Evolutionary conservation across 2,113 vertebrate species (phyloP), one percentile per base, ranked within the genome.

Genomic region (Tylochromis polylepis): DNA sequence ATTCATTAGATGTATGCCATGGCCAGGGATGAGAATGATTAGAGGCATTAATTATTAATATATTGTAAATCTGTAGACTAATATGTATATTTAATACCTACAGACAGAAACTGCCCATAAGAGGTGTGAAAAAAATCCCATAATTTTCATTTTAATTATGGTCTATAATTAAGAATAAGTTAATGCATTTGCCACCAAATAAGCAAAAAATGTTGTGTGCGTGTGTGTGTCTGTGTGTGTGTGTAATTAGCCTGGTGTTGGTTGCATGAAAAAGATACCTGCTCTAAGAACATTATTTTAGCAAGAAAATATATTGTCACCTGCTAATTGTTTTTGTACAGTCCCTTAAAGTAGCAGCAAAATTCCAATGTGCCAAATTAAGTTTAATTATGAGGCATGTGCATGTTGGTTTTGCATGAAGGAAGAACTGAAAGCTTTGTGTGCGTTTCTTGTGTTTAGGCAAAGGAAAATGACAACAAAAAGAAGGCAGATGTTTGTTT

Each of bases 1-100:
- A 11, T 18, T 65, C 0, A 0, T 36, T 36, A 1, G 18, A n/a
- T 65, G 18, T 7, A 2, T 0, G 31, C 10, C 5, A 36, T 36
- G 34, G 60, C n/a, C 12, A 0, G 4, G 34, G 2, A 5, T n/a
- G 11, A 1, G 31, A 36, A 18, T 12, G 18, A 0, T 36, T 36
- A 62, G 31, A 18, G 5, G 9, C 0, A 3, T 11, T 20, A 0
- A 16, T 62, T 20, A 34, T 36, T 3, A 36, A 62, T 62, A 36
- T 62, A 36, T 62, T 36, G 31, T 12, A 65, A 38, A 65, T 62
- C 60, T 12, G 31, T 38, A 65, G 60, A 67, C 1, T 22, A 43
- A 16, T 46, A 15, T 46, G 16, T 10, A 27, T 27, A 72, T 46
- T 18, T 27, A 46, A 27, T 72, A 46, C 22, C 46, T 72, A 27